Conservation (phyloP, 2,113 vertebrate species). For the Calidris pygmaea region DNA sequence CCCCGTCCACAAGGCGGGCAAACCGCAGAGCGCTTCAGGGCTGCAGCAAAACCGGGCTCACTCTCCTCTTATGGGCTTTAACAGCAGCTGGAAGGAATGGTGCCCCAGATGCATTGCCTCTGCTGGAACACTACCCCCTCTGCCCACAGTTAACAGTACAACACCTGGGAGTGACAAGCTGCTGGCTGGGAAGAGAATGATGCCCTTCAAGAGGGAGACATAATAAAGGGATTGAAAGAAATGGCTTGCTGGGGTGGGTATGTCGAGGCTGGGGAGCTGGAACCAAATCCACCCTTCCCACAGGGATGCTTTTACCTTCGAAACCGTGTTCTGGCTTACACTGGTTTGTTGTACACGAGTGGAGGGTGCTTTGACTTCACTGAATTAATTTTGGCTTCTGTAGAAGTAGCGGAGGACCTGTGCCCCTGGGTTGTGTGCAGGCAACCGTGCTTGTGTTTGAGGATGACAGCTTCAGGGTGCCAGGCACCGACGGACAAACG, state of each 20-base stretch:
- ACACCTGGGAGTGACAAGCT: background rate
- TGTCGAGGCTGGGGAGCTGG: background rate
- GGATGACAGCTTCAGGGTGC: background rate
- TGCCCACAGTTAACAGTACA: background rate
- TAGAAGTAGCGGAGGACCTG: background rate
- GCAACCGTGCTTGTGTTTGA: background rate
- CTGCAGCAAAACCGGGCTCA: background rate
- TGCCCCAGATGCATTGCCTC: background rate
- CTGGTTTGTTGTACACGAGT: background rate
- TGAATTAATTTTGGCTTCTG: background rate
- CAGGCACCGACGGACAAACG: background rate
- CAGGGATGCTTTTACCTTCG: background rate
- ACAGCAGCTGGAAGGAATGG: background rate
- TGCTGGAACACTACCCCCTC: background rate
- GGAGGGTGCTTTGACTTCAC: background rate
- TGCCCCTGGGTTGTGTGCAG: background rate
- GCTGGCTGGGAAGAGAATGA: background rate
- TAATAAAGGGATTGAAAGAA: background rate
- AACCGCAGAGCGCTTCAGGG: background rate
- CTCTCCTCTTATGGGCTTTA: background rate
- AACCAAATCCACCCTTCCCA: background rate
- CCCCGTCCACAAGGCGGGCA: accelerated
- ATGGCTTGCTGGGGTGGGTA: background rate
- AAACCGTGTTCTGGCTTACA: background rate
- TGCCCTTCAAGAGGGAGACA: background rate